phyloP scores from a whole-genome alignment of 2,113 vertebrate species.

The Solea solea region DNA sequence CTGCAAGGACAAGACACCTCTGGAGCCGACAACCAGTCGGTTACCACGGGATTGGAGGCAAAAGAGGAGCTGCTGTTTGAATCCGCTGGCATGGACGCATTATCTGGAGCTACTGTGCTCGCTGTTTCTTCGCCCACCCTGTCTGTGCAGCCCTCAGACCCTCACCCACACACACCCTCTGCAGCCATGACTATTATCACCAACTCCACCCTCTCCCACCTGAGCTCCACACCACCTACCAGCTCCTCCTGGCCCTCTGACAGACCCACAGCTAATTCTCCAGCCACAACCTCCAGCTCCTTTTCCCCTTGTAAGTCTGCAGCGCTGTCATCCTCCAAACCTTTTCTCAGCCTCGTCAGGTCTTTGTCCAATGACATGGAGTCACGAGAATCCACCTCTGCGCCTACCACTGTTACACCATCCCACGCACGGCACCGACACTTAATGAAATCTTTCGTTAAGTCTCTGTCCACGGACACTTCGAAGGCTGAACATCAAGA shows the following conservation, averaged over 20 bases:
- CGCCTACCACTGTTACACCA: slow-evolving; percentile 74
- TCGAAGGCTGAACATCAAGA: slow-evolving; percentile 88
- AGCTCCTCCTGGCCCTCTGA: slow-evolving; percentile 86
- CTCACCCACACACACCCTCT: slow-evolving; percentile 72
- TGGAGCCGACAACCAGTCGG: slow-evolving; percentile 84
- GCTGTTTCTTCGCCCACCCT: slow-evolving; percentile 64
- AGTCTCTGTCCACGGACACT: slow-evolving; percentile 95
- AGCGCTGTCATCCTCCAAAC: slow-evolving; percentile 85
- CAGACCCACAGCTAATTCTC: slow-evolving; percentile 41
- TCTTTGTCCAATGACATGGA: slow-evolving; percentile 95
- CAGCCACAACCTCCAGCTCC: slow-evolving; percentile 61
- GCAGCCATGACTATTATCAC: slow-evolving; percentile 80
- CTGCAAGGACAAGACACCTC: slow-evolving; percentile 18
- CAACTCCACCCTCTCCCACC: slow-evolving; percentile 61
- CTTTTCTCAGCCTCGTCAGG: slow-evolving; percentile 92
- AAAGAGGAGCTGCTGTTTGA: slow-evolving; percentile 88
- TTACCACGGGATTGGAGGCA: slow-evolving; percentile 90
- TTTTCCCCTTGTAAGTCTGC: slow-evolving; percentile 88
- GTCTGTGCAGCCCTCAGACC: slow-evolving; percentile 57
- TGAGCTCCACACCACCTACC: slow-evolving; percentile 77
- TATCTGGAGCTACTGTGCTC: slow-evolving; percentile 70
- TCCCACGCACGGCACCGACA: slow-evolving; percentile 87
- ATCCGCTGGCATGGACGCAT: slow-evolving; percentile 66
- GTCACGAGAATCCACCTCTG: slow-evolving; percentile 86
- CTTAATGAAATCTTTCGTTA: slow-evolving; percentile 97